Evolutionary conservation across 2,113 vertebrate species (phyloP), one percentile per base, ranked within the genome.

Genomic region (Aegithalos caudatus): DNA sequence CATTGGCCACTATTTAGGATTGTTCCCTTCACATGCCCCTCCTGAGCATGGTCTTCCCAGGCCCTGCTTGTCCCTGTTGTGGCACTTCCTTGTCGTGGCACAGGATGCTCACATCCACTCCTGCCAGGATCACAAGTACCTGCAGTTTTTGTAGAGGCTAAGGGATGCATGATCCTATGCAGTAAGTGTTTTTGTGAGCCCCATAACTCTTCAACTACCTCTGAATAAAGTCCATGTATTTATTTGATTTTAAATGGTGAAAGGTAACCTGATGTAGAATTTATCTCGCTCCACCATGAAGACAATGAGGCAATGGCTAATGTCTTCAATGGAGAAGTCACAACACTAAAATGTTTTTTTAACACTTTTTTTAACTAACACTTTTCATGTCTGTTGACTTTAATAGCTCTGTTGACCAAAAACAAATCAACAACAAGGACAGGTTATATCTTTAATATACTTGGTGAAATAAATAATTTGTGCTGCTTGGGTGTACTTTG

Each of bases 351-450:
- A 81, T 25, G 23, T 16, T n/a, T n/a, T n/a, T n/a, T n/a, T 31
- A 14, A 44, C 33, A 37, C 11, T 57, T 42, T 37, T 78, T 92
- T 85, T 79, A 92, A 28, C 54, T 38, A 67, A 73, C 14, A 12
- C 23, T 88, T 84, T 60, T 90, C 51, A 60, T 11, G 37, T 38
- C 62, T 60, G 23, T 81, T 91, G 85, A 90, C 91, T 90, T 91
- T 78, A 95, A 86, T 74, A 96, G 35, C 40, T 86, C 64, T 90
- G 38, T 76, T 89, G 71, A 72, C 61, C 44, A 70, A 44, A 96
- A 95, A 53, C 44, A 88, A 96, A 85, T 80, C 21, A 80, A 51
- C 48, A 70, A 71, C n/a, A 53, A 51, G 27, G 70, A 81, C 57
- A 91, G 88, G 33, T 37, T 79, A 15, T 28, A 35, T 38, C 54